These are phyloP conservation scores for Drosophila oshimai DNA, from an alignment of 1,140 invertebrate genomes.

Conservation along the genomic window DNA sequence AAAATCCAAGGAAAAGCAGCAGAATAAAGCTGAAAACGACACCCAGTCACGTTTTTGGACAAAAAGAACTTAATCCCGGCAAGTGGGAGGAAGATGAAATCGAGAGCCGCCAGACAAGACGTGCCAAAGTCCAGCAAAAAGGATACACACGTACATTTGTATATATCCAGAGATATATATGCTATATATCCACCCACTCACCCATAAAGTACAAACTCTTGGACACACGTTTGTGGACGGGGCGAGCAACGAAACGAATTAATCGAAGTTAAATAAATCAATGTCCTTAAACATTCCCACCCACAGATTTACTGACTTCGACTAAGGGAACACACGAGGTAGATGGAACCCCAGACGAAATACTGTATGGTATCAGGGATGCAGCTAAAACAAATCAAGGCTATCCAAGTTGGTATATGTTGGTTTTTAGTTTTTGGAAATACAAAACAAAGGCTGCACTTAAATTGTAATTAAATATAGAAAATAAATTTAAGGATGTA, in stretches of 20 bases:
- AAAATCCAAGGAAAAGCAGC: not conserved
- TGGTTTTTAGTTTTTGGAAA: no score
- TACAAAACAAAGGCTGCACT: no score
- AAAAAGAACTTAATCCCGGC: constrained; percentile 75
- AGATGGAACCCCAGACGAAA: not conserved
- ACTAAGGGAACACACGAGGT: not conserved
- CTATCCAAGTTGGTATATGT: not conserved
- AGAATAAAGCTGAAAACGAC: constrained; percentile 71
- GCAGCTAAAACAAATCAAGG: constrained; percentile 21
- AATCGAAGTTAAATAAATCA: constrained; percentile 82
- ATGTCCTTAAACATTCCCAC: constrained; percentile 71
- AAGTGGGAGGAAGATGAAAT: constrained; percentile 56
- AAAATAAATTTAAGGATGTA: no score
- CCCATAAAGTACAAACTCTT: constrained; percentile 2
- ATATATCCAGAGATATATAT: constrained; percentile 20
- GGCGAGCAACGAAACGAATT: constrained; percentile 62
- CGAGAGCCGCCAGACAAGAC: constrained; percentile 65
- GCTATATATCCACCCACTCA: constrained; percentile 13
- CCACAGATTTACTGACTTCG: constrained; percentile 61
- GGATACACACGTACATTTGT: constrained; percentile 24
- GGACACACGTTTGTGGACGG: constrained; percentile 35
- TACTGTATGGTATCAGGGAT: not conserved
- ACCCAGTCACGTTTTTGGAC: constrained; percentile 77
- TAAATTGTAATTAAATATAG: no score
- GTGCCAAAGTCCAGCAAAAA: constrained; percentile 67